Conservation (phyloP, 2,888 invertebrate species). For the Papilio elwesi region DNA sequence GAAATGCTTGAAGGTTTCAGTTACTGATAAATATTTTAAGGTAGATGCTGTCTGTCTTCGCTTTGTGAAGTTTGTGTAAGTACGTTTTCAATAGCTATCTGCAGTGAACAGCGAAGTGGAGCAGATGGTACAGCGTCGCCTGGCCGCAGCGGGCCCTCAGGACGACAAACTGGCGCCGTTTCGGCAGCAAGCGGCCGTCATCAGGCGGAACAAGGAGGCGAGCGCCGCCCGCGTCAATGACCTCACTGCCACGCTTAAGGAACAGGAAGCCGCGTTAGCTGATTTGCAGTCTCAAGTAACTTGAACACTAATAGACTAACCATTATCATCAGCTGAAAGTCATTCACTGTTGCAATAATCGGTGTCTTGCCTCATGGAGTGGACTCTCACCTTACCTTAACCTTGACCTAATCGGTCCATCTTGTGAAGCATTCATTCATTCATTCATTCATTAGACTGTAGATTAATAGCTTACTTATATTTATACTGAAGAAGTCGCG, state of each 20-base stretch:
- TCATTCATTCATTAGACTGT: too few relatives aligned
- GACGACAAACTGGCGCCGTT: conserved; percentile 92
- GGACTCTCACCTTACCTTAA: too few relatives aligned
- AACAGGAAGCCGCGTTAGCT: conserved; percentile 85
- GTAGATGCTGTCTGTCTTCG: too few relatives aligned
- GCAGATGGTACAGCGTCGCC: conserved; percentile 88
- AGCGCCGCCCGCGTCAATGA: conserved; percentile 89
- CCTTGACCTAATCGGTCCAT: too few relatives aligned
- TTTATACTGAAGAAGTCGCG: too few relatives aligned
- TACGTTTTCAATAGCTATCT: conserved; percentile 67
- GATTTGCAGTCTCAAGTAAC: conserved; percentile 80
- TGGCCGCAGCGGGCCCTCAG: conserved; percentile 86
- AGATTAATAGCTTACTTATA: too few relatives aligned
- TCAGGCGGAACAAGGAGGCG: conserved; percentile 91
- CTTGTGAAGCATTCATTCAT: too few relatives aligned
- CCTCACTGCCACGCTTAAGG: conserved; percentile 84
- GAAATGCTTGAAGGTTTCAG: too few relatives aligned
- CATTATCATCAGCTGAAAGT: background rate
- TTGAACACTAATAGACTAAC: background rate
- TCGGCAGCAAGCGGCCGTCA: conserved; percentile 92
- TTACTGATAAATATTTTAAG: too few relatives aligned
- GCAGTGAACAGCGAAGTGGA: conserved; percentile 86
- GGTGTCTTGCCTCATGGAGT: too few relatives aligned
- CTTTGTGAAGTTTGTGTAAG: background rate
- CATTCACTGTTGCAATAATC: too few relatives aligned